These are phyloP conservation scores for Hyposoter dolosus DNA, from an alignment of 2,888 invertebrate species.

Conservation along the genomic window DNA sequence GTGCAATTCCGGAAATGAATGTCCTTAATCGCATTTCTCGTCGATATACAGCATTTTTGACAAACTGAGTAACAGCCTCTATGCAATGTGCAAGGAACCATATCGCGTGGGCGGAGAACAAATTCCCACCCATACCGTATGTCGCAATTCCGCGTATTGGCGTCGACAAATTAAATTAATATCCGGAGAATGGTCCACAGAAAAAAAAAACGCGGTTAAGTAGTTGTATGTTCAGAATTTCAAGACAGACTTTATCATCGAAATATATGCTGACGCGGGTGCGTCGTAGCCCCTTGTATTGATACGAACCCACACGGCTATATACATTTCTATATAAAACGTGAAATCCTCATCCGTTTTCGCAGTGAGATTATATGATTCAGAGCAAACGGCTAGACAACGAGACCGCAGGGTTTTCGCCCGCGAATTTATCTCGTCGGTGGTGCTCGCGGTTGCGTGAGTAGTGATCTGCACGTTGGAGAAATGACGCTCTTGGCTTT, in stretches of 20 bases:
- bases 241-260: not conserved
- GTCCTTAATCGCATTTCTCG: not conserved
- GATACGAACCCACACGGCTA: not conserved
- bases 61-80: not conserved
- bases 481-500: slow-evolving; percentile 51
- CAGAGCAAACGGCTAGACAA: slow-evolving; percentile 67
- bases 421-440: slow-evolving; percentile 64
- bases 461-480: slow-evolving; percentile 24
- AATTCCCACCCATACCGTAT: not conserved
- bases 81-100: not conserved
- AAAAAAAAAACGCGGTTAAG: not conserved
- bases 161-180: not conserved
- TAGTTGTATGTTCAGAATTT: not conserved
- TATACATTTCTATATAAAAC: slow-evolving; percentile 5
- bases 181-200: not conserved
- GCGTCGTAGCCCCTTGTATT: not conserved
- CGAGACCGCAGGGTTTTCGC: slow-evolving; percentile 58
- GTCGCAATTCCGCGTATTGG: not conserved
- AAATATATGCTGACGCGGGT: not conserved
- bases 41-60: not conserved
- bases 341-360: slow-evolving; percentile 37
- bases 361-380: slow-evolving; percentile 65
- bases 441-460: slow-evolving; percentile 53
- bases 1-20: not conserved
- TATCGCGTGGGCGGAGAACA: not conserved